Evolutionary conservation across 1,140 invertebrate species (phyloP).

Genomic region (Melipona quadrifasciata): DNA sequence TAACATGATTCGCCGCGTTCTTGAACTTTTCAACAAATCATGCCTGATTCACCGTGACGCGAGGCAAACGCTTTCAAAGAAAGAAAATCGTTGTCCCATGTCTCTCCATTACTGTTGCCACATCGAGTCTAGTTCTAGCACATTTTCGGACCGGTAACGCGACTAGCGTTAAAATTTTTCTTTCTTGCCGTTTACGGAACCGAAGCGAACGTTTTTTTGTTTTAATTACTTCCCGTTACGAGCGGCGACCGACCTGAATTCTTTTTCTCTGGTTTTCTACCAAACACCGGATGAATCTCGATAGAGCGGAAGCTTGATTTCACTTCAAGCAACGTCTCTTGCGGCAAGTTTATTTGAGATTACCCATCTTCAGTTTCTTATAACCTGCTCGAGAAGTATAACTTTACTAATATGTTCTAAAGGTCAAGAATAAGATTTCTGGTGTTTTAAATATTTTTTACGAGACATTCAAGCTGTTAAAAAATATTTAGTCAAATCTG

Average conservation of each 20-base stretch:
- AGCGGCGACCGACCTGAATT: slow-evolving; percentile 42
- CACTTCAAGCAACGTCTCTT: slow-evolving; percentile 29
- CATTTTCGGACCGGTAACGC: neutral
- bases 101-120: neutral
- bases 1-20: neutral
- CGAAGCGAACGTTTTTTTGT: neutral
- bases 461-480: no score
- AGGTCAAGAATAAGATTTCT: no score
- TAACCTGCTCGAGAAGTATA: no score
- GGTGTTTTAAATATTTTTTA: no score
- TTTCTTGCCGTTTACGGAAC: slow-evolving; percentile 26
- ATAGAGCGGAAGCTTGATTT: slow-evolving; percentile 49
- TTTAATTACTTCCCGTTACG: slow-evolving; percentile 53
- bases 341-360: slow-evolving; percentile 8
- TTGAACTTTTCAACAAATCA: neutral
- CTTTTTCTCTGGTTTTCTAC: slow-evolving; percentile 20
- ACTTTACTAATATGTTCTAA: no score
- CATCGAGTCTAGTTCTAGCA: slow-evolving; percentile 5
- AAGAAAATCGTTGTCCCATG: neutral
- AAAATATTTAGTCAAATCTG: no score
- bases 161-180: slow-evolving; percentile 31
- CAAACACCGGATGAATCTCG: slow-evolving; percentile 26
- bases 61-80: neutral
- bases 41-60: neutral
- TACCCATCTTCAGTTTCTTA: neutral